Evolutionary conservation across 2,113 vertebrate genomes (phyloP).

Genomic region (Butorides virescens): DNA sequence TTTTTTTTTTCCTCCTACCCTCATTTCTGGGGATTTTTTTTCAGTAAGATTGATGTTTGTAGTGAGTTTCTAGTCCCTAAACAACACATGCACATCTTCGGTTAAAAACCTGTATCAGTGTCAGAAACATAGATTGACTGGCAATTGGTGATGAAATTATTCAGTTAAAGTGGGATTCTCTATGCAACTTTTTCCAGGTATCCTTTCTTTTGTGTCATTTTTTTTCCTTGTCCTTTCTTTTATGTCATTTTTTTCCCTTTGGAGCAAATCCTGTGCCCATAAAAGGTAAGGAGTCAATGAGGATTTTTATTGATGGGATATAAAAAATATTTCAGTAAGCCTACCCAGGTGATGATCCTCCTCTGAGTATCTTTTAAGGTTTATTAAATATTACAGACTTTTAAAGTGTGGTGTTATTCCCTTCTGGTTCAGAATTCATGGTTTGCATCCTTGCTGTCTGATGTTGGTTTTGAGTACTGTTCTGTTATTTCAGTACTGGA

Average conservation of each 20-base stretch:
- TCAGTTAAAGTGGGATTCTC: not conserved
- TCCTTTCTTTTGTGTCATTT: not conserved
- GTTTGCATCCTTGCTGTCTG: slow-evolving; percentile 7
- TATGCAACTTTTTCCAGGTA: not conserved
- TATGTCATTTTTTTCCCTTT: not conserved
- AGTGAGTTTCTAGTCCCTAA: not conserved
- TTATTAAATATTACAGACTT: slow-evolving; percentile 43
- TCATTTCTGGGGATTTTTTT: not conserved
- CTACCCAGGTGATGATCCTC: not conserved
- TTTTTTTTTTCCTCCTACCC: not conserved
- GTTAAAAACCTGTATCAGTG: not conserved
- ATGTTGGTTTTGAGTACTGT: slow-evolving; percentile 17
- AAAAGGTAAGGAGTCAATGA: not conserved
- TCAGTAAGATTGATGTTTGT: not conserved
- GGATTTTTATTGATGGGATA: not conserved
- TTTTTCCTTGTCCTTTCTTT: not conserved
- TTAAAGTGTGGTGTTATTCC: slow-evolving; percentile 17
- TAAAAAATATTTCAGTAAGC: not conserved
- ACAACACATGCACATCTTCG: not conserved
- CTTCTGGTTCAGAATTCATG: not conserved
- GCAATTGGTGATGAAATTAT: not conserved
- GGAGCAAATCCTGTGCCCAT: not conserved
- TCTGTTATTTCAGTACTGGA: slow-evolving; percentile 15
- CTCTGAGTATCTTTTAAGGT: not conserved
- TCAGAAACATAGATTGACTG: not conserved